Conservation (phyloP, 2,888 invertebrate species). For the Sinhomidia bicolor region DNA sequence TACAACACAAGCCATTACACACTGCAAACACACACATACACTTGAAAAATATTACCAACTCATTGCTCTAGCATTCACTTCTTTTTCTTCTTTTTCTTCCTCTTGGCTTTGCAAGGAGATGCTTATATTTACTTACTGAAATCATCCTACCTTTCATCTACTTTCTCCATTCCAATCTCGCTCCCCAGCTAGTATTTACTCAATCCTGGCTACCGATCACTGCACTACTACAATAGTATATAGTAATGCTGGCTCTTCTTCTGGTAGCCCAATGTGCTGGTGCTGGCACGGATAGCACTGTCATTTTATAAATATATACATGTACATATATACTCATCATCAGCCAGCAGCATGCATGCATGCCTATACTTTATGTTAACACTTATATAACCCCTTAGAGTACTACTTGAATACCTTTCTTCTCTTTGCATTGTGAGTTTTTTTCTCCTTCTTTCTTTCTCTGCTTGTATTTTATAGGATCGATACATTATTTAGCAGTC, state of each 20-base stretch:
- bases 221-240: too few species aligned
- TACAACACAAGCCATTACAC: too few species aligned
- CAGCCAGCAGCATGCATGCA: too few species aligned
- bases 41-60: not conserved
- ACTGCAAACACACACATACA: not conserved
- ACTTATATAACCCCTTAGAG: too few species aligned
- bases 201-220: not conserved
- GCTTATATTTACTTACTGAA: not conserved
- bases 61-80: not conserved
- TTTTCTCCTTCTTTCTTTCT: too few species aligned
- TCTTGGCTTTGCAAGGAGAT: not conserved
- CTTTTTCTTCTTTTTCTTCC: too few species aligned
- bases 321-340: too few species aligned
- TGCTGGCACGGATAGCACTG: not conserved
- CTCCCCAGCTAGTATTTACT: not conserved
- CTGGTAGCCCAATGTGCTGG: not conserved
- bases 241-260: not conserved
- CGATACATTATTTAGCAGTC: constrained; percentile 45
- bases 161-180: not conserved
- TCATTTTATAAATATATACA: constrained; percentile 5
- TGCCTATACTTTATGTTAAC: too few species aligned
- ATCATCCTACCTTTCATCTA: constrained; percentile 7
- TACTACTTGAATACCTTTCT: too few species aligned
- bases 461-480: constrained; percentile 24
- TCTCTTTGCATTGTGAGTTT: not conserved